These are phyloP conservation scores for Eolophus roseicapilla DNA, from an alignment of 2,113 vertebrate genomes.

Conservation along the genomic window DNA sequence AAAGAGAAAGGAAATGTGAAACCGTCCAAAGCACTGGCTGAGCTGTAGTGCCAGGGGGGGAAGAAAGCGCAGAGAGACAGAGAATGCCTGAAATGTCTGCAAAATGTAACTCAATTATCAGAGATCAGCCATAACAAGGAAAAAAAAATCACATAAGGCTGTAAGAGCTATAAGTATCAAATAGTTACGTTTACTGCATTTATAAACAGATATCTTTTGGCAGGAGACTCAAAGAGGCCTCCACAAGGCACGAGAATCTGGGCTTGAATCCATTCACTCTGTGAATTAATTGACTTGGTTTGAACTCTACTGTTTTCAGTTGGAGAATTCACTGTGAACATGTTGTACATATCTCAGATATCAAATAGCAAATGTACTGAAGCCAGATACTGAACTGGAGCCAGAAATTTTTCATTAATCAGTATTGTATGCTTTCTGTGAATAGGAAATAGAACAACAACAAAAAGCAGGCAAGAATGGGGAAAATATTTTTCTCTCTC, in stretches of 20 bases:
- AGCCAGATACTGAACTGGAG: slow-evolving; percentile 80
- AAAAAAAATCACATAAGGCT: slow-evolving; percentile 71
- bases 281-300: slow-evolving; percentile 88
- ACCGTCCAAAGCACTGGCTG: slow-evolving; percentile 44
- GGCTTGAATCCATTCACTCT: slow-evolving; percentile 84
- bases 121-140: slow-evolving; percentile 71
- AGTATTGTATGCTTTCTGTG: slow-evolving; percentile 76
- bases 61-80: slow-evolving; percentile 46
- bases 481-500: slow-evolving; percentile 73
- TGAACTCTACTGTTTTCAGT: slow-evolving; percentile 88
- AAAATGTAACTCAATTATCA: slow-evolving; percentile 73
- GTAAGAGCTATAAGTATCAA: slow-evolving; percentile 75
- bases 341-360: slow-evolving; percentile 86
- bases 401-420: slow-evolving; percentile 81
- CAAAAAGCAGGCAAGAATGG: slow-evolving; percentile 72
- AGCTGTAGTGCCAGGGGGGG: slow-evolving; percentile 10
- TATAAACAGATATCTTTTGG: slow-evolving; percentile 85
- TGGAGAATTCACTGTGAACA: slow-evolving; percentile 89
- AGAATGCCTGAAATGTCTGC: slow-evolving; percentile 63
- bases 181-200: slow-evolving; percentile 78
- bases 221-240: slow-evolving; percentile 80
- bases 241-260: slow-evolving; percentile 80
- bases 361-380: slow-evolving; percentile 85
- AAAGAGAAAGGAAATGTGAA: slow-evolving; percentile 44
- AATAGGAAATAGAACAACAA: slow-evolving; percentile 79